Base-by-base conservation (phyloP, 53 echinoderm and acorn worm species). In the Echinarachnius parma region DNA sequence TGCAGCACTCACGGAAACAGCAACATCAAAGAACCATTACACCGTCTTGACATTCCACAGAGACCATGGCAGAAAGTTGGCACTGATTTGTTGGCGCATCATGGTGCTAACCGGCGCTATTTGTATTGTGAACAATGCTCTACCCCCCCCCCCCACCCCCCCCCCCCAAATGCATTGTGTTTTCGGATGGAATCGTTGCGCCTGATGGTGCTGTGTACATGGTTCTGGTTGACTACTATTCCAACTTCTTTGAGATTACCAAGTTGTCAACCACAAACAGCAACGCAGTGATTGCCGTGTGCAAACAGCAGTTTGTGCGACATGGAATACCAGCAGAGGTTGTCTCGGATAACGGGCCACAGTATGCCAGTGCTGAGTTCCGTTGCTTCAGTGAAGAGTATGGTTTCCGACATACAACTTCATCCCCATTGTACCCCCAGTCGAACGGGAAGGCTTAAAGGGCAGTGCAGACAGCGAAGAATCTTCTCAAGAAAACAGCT, bases 221-320 rank as follows among this genome's bases (percentile, higher is more conserved):
- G 18, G 46, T 76, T 45, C 25, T 83, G 20, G 82, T 91, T 2
- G 86, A 91, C 62, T 91, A 80, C 39, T 87, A 80, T 20, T 80
- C 77, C 1, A 79, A 68, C 75, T 82, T 31, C 50, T 70, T 87
- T 49, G 80, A 91, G 60, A 56, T 91, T 2, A 62, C 66, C 25
- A 80, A 70, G 29, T 18, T 80, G 37, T 34, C 34, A 10, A 60
- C 34, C 54, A 76, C 64, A 4, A 62, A 46, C 9, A 55, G 37
- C 28, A 42, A 29, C 15, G 29, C 59, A 10, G 53, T 86, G 16
- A 81, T 81, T 16, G 28, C 32, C 23, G 21, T 78, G 13, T 57
- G 57, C 11, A 83, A 87, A 32, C 64, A 78, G 59, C 82, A 83
- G 48, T 87, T 88, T 65, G 75, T 75, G 28, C 56, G 76, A 10